phyloP scores from a whole-genome alignment of 2,113 vertebrate genomes.

The Salvelinus fontinalis region DNA sequence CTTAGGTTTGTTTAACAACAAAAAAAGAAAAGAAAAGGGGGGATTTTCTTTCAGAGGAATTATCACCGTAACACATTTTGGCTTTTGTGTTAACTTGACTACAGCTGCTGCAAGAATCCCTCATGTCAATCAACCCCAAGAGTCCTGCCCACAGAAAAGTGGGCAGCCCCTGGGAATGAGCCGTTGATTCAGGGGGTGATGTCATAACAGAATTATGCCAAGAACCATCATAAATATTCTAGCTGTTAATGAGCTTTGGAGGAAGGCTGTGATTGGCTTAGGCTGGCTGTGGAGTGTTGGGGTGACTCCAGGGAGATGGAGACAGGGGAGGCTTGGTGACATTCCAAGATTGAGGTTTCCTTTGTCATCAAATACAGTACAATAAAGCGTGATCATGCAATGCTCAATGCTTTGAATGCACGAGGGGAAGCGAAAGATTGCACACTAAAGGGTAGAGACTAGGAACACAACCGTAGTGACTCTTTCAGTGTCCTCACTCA shows the following conservation, averaged over 20 bases:
- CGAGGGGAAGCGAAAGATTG: background rate
- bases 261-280: conserved; percentile 41
- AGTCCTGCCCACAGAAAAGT: background rate
- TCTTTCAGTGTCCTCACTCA: conserved; percentile 54
- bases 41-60: background rate
- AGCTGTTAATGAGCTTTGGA: conserved; percentile 38
- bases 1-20: too few species aligned
- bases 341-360: conserved; percentile 19
- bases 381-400: too few species aligned
- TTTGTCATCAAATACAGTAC: too few species aligned
- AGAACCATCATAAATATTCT: conserved; percentile 59
- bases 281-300: conserved; percentile 15
- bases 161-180: background rate
- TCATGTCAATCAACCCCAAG: background rate
- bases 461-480: background rate
- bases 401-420: background rate
- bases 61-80: background rate
- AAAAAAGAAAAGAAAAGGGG: too few species aligned
- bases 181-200: conserved; percentile 38
- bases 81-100: background rate
- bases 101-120: background rate
- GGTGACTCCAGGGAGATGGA: conserved; percentile 36
- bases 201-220: conserved; percentile 42
- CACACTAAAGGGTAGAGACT: background rate
- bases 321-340: background rate